Evolutionary conservation across 1,140 invertebrate genomes (phyloP).

Genomic region (Hylaeus volcanicus): DNA sequence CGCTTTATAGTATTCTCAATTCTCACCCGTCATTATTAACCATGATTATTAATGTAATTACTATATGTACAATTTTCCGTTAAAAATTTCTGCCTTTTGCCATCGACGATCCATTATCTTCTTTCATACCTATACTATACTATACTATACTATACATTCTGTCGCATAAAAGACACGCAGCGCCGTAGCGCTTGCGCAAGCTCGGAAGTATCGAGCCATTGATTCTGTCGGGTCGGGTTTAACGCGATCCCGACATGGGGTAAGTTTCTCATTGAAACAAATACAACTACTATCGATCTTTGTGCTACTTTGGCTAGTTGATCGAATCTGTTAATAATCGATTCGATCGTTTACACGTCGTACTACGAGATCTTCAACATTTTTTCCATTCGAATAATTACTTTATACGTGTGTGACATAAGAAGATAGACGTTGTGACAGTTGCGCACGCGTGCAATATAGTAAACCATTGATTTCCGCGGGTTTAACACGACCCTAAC

Average conservation of each 20-base stretch:
- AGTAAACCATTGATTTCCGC: slow-evolving; percentile 46
- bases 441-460: slow-evolving; percentile 43
- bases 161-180: slow-evolving; percentile 46
- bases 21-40: neutral
- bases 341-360: neutral
- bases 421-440: neutral
- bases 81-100: slow-evolving; percentile 25
- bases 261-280: slow-evolving; percentile 48
- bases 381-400: slow-evolving; percentile 25
- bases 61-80: slow-evolving; percentile 37
- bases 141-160: slow-evolving; percentile 29
- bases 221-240: slow-evolving; percentile 28
- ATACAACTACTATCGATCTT: slow-evolving; percentile 41
- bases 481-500: slow-evolving; percentile 49
- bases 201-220: slow-evolving; percentile 52
- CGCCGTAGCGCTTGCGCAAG: slow-evolving; percentile 27
- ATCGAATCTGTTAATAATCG: neutral
- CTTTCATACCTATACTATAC: slow-evolving; percentile 9
- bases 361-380: neutral
- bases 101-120: slow-evolving; percentile 29
- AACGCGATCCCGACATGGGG: slow-evolving; percentile 51
- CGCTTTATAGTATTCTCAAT: neutral
- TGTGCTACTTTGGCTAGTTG: neutral
- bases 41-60: too few species aligned
- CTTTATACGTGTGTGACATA: slow-evolving; percentile 37